phyloP scores from a whole-genome alignment of 2,113 vertebrate species.

The Calyptommatus sinebrachiatus region DNA sequence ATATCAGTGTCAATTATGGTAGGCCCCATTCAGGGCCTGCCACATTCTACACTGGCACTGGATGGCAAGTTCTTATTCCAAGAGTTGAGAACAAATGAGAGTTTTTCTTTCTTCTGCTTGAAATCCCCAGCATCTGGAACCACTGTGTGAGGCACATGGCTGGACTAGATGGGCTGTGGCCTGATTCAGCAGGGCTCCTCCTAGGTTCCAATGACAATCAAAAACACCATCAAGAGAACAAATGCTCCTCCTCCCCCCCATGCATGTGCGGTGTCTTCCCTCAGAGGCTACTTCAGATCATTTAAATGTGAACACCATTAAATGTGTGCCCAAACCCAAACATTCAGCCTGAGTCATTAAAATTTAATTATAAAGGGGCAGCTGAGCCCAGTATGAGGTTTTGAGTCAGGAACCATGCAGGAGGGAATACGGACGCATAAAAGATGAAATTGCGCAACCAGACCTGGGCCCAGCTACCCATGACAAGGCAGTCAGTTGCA shows the following conservation, averaged over 20 bases:
- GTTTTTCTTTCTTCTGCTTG: no score
- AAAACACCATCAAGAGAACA: conserved; percentile 12
- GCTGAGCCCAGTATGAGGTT: conserved; percentile 71
- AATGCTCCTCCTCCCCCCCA: conserved; percentile 14
- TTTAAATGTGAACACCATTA: conserved; percentile 74
- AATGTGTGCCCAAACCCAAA: conserved; percentile 74
- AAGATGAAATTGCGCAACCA: conserved; percentile 38
- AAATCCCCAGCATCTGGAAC: no score
- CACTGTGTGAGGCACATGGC: no score
- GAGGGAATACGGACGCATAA: conserved; percentile 28
- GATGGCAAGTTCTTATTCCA: no score
- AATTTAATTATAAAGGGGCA: conserved; percentile 78
- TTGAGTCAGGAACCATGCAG: conserved; percentile 61
- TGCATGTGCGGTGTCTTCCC: conserved; percentile 19
- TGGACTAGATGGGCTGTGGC: no score
- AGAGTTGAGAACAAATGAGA: no score
- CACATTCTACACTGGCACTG: no score
- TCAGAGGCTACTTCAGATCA: conserved; percentile 57
- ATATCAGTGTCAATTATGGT: no score
- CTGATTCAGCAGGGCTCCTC: no score
- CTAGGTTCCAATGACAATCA: conserved; percentile 12
- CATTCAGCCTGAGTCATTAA: conserved; percentile 73
- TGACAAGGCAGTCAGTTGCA: neutral
- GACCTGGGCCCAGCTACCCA: conserved; percentile 34
- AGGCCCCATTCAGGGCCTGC: no score